Base-by-base conservation (phyloP, 2,797 vertebrate species). In the Moxostoma hubbsi region DNA sequence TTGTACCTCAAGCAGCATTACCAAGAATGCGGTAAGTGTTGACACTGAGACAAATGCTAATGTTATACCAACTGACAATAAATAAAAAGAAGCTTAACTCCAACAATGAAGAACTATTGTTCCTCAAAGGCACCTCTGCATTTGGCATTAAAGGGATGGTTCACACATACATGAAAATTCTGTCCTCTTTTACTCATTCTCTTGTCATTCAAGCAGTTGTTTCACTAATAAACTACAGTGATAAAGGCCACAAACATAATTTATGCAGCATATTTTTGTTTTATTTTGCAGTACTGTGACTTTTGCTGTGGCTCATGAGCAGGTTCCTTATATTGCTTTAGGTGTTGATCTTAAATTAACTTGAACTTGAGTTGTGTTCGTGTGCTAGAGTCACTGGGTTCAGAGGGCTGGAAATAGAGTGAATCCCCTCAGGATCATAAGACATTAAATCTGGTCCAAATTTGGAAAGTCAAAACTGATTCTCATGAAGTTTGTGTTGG, bases 401-500 rank as follows among this genome's bases (percentile, higher is more conserved):
- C 61, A 58, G 18, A 15, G n/a, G 50, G 9, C 65, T 79, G 53
- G 61, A 72, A 79, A 72, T n/a, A 50, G 16, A 49, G 46, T 18
- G 0, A 24, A 72, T 79, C 53, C 69, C 51, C 77, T 36, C 68
- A 50, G 77, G 68, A 62, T 55, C 5, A 1, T 16, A 46, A 57
- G 63, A 65, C 76, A 55, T 75, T 50, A 65, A 71, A 72, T 65
- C 18, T 15, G 43, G 12, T 64, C 77, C 51, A 72, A 65, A 79
- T 65, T 57, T 55, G 69, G 69, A 65, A 72, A 50, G 61, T 50
- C 12, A 50, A 51, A 70, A 18, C 18, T 65, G 9, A 79, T 64
- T 79, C 77, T 73, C 69, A 79, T 79, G 77, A 45, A 49, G 51
- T 64, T 57, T 57, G 5, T 51, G 61, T 79, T 65, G 51, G 58